Base-by-base conservation (phyloP, 2,888 invertebrate genomes). In the Zele albiditarsus region DNA sequence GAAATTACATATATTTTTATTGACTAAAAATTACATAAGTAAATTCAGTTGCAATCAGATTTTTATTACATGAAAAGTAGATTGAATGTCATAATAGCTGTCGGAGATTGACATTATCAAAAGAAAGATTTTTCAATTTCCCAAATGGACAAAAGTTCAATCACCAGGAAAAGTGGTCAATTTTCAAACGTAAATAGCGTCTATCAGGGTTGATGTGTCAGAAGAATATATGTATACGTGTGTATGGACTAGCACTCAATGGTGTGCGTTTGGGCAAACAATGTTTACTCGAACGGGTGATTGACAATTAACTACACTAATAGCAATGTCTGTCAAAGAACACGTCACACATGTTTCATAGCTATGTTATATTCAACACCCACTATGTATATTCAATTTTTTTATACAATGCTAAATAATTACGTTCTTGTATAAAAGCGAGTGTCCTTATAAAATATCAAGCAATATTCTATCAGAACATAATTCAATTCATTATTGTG, bases 271-370 rank as follows among this genome's bases (percentile, higher is more conserved):
- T 72, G 27, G 58, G 81, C 82, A 85, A 84, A 84, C 84, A 86
- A 83, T 81, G 80, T 78, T 83, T 79, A 81, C 75, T 79, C 79
- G 80, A 80, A 84, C 81, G 83, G 80, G 82, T 84, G 85, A 86
- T 85, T 85, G 86, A 84, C 85, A 86, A 86, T 86, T 86, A 85
- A 81, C 83, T 76, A 78, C 80, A 79, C 80, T 84, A 85, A 85
- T 85, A 82, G 86, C 81, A 78, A 79, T 78, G 81, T 62, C 80
- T 78, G 72, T 69, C 81, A 83, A 84, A 84, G 84, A 84, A 82
- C 83, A 38, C 42, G 27, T 57, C 38, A 70, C 65, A 74, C 66
- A 31, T 42, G 60, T 60, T 31, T 65, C 10, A 66, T 31, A 33
- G 53, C 65, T 42, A 53, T 25, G 65, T 66, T 46, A 63, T 74